These are phyloP conservation scores for Silurus asotus DNA, from an alignment of 2,113 vertebrate species.

Conservation along the genomic window DNA sequence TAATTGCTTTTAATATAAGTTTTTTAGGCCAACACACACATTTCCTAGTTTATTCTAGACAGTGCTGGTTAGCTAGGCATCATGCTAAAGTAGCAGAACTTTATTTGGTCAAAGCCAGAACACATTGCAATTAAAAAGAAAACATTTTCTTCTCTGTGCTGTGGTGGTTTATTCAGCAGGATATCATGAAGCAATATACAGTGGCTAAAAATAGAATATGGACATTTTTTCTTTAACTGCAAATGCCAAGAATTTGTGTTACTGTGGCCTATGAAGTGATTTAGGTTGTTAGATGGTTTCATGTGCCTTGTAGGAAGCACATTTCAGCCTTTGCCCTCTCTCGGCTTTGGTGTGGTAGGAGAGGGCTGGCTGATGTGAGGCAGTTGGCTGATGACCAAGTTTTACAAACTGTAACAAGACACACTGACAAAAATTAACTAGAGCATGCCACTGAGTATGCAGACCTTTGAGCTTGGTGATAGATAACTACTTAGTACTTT, in stretches of 20 bases:
- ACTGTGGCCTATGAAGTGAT: too few relatives aligned
- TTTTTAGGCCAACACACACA: background rate
- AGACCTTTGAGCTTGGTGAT: background rate
- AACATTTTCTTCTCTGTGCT: background rate
- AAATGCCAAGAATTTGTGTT: background rate
- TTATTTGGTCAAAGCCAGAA: background rate
- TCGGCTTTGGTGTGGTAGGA: background rate
- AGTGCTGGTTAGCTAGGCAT: background rate
- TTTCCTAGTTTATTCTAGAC: background rate
- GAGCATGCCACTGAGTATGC: background rate
- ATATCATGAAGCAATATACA: background rate
- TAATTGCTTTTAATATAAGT: background rate
- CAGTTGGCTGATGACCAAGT: background rate
- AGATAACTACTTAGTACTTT: background rate
- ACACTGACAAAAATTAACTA: background rate
- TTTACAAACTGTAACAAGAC: too few relatives aligned
- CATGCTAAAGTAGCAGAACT: background rate
- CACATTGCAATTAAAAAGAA: background rate
- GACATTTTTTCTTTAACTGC: background rate
- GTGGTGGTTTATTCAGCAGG: background rate
- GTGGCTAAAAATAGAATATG: background rate
- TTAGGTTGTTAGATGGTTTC: background rate
- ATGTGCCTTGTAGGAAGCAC: background rate
- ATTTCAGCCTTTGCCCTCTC: background rate
- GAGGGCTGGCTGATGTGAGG: background rate